Evolutionary conservation across 2,113 vertebrate genomes (phyloP).

Genomic region (Rhizomys pruinosus): DNA sequence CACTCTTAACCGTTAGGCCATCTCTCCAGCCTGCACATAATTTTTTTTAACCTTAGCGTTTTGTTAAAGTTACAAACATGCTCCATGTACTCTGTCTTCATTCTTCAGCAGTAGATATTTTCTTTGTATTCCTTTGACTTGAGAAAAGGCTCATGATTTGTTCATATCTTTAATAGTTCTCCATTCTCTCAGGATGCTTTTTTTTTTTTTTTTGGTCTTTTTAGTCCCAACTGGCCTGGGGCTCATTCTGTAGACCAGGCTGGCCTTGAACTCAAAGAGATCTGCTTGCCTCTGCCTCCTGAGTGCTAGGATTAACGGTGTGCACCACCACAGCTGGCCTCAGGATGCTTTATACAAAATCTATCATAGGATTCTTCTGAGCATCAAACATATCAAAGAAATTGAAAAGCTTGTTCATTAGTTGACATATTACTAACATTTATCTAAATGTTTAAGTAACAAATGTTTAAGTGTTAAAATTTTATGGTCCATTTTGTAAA

Average conservation of each 20-base stretch:
- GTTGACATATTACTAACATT: background rate
- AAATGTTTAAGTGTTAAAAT: background rate
- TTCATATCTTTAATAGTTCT: background rate
- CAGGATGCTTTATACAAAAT: no score
- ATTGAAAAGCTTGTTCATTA: background rate
- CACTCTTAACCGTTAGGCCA: no score
- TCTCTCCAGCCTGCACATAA: no score
- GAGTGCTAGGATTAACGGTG: no score
- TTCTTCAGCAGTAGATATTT: background rate
- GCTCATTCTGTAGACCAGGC: no score
- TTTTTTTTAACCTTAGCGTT: background rate
- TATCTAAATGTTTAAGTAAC: background rate
- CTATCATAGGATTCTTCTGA: no score
- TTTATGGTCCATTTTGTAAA: background rate
- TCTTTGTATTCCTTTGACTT: background rate
- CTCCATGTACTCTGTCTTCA: background rate
- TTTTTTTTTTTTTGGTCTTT: no score
- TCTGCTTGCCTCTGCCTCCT: no score
- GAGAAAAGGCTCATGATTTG: background rate
- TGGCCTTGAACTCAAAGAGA: no score
- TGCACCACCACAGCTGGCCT: no score
- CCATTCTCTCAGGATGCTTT: background rate
- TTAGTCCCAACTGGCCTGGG: no score
- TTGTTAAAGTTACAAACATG: slow-evolving; percentile 5
- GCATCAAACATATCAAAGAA: no score